Percentiles rank a stretch among this genome's conserved stretches.
Evolutionary conservation across 1,140 invertebrate species (phyloP).

Genomic region (Drosophila punjabiensis): DNA sequence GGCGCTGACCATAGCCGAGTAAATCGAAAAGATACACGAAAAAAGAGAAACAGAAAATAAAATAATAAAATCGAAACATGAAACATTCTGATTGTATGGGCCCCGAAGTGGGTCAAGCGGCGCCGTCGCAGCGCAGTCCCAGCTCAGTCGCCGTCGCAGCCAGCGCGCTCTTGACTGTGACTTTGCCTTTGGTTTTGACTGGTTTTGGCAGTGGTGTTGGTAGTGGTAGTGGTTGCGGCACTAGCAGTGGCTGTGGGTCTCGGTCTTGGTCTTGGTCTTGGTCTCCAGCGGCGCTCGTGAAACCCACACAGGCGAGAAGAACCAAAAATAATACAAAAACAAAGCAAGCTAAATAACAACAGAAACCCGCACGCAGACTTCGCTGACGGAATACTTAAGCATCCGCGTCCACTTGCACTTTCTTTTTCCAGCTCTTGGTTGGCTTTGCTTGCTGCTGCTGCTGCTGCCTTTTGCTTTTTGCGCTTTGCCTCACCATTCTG

Average conservation of each 20-base stretch:
- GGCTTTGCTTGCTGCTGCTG: slow-evolving; percentile 69
- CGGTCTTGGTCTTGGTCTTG: slow-evolving; percentile 39
- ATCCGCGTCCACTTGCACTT: slow-evolving; percentile 85
- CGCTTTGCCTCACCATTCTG: slow-evolving; percentile 66
- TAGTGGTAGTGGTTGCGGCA: slow-evolving; percentile 29
- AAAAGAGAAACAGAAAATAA: slow-evolving; percentile 80
- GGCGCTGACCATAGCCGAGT: slow-evolving; percentile 42
- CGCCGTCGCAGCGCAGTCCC: slow-evolving; percentile 31
- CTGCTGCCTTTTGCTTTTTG: slow-evolving; percentile 70
- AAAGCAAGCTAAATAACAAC: slow-evolving; percentile 19
- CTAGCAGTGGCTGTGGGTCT: slow-evolving; percentile 33
- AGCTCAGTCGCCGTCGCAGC: slow-evolving; percentile 41
- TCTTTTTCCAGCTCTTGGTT: slow-evolving; percentile 77
- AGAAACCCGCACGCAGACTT: slow-evolving; percentile 26
- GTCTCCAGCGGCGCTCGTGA: slow-evolving; percentile 42
- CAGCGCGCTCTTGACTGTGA: slow-evolving; percentile 69
- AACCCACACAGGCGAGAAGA: slow-evolving; percentile 53
- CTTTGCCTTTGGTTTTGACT: slow-evolving; percentile 23
- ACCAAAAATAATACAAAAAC: slow-evolving; percentile 53
- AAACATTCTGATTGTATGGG: slow-evolving; percentile 85
- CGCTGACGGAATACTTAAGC: slow-evolving; percentile 83
- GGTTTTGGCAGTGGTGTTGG: slow-evolving; percentile 1
- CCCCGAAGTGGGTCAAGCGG: slow-evolving; percentile 77
- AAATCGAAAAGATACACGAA: slow-evolving; percentile 80
- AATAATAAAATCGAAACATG: slow-evolving; percentile 85